Evolutionary conservation across 1,140 invertebrate genomes (phyloP).

Genomic region (Propsilocerus akamusi): DNA sequence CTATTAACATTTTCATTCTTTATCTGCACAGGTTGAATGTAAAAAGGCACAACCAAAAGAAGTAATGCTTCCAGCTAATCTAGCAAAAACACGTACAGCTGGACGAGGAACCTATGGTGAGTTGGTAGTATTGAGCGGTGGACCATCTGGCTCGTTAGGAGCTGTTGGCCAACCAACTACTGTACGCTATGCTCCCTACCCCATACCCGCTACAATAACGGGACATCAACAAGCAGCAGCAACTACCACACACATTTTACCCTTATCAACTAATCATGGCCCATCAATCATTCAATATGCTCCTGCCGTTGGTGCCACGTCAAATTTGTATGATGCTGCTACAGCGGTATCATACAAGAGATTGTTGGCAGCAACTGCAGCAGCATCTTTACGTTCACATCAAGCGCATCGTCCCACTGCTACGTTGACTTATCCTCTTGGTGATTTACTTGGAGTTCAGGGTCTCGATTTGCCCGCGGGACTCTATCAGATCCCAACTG

Average conservation of each 20-base stretch:
- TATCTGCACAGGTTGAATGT: conserved; percentile 81
- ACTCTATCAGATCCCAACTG: conserved; percentile 36
- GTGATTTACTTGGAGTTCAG: conserved; percentile 43
- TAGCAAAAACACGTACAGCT: conserved; percentile 81
- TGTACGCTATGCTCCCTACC: conserved; percentile 32
- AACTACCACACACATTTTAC: conserved; percentile 10
- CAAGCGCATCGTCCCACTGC: conserved; percentile 14
- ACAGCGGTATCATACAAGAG: conserved; percentile 22
- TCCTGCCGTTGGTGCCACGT: neutral
- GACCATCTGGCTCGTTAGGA: conserved; percentile 25
- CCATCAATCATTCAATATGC: conserved; percentile 12
- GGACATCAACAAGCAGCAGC: conserved; percentile 16
- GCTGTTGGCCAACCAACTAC: conserved; percentile 21
- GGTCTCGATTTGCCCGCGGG: conserved; percentile 37
- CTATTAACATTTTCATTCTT: conserved; percentile 8
- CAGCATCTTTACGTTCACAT: conserved; percentile 13
- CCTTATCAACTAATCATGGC: conserved; percentile 14
- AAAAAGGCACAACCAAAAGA: conserved; percentile 99
- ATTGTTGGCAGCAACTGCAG: conserved; percentile 19
- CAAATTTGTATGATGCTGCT: conserved; percentile 11
- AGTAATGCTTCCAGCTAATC: conserved; percentile 91
- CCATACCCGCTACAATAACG: conserved; percentile 30
- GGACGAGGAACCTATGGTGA: conserved; percentile 88
- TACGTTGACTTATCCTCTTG: conserved; percentile 43
- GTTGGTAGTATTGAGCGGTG: conserved; percentile 67